phyloP scores from a whole-genome alignment of 2,113 vertebrate species.

The Hippocampus comes region DNA sequence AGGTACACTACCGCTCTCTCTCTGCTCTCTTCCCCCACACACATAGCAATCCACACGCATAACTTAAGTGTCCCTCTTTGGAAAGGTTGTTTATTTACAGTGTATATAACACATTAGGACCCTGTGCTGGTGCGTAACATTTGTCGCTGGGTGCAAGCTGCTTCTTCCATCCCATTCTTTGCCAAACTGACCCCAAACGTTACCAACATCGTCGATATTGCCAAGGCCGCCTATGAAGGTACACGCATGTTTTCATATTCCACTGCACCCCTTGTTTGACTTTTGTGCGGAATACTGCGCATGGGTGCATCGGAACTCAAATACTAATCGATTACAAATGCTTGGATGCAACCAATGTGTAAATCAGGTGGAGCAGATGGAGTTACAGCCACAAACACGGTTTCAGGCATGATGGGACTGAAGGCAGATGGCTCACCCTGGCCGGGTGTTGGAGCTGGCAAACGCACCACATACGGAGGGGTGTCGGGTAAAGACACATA shows the following conservation, averaged over 20 bases:
- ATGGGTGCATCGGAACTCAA: neutral
- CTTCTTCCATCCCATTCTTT: constrained; percentile 88
- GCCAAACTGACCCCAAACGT: constrained; percentile 97
- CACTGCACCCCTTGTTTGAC: neutral
- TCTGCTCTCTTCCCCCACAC: neutral
- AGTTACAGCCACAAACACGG: constrained; percentile 92
- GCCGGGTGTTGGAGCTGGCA: constrained; percentile 82
- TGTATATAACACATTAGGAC: constrained; percentile 71
- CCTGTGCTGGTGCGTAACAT: constrained; percentile 88
- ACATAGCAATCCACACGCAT: constrained; percentile 16
- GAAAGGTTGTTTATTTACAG: neutral
- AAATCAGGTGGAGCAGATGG: constrained; percentile 84
- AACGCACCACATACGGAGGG: constrained; percentile 86
- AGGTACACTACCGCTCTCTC: constrained; percentile 69
- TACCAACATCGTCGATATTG: constrained; percentile 87
- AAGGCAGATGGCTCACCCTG: constrained; percentile 83
- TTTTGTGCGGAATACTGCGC: neutral
- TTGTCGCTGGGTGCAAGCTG: constrained; percentile 91
- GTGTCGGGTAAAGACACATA: constrained; percentile 76
- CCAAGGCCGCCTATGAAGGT: constrained; percentile 87
- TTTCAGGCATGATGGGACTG: constrained; percentile 89
- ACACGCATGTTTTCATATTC: neutral
- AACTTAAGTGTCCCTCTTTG: neutral
- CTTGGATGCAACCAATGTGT: constrained; percentile 1
- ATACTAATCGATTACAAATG: too few species aligned